Evolutionary conservation across 37 sponge, comb jelly and placozoan species (phyloP).

Genomic region (Agelas oroides): DNA sequence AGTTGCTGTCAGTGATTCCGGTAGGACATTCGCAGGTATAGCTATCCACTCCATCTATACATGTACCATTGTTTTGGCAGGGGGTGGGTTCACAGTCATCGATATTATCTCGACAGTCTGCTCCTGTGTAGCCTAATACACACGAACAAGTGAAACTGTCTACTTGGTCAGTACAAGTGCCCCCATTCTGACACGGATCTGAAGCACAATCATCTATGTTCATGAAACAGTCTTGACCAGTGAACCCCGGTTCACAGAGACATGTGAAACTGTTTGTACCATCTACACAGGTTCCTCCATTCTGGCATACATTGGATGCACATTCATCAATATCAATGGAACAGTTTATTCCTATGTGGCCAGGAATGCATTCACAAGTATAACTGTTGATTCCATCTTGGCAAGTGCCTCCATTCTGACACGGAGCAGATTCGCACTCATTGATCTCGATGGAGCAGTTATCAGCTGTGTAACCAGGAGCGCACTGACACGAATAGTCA

Average conservation of each 20-base stretch:
- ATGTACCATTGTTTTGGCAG: conserved; percentile 45
- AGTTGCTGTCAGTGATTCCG: conserved; percentile 66
- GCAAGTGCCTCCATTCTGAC: conserved; percentile 52
- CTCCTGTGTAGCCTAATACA: conserved; percentile 49
- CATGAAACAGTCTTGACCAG: conserved; percentile 42
- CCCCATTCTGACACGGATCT: conserved; percentile 46
- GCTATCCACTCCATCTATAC: conserved; percentile 31
- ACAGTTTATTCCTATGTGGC: conserved; percentile 27
- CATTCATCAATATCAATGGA: conserved; percentile 27
- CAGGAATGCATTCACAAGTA: conserved; percentile 41
- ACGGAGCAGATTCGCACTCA: conserved; percentile 37
- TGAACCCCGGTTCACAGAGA: conserved; percentile 49
- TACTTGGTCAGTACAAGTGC: conserved; percentile 21
- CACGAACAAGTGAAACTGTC: conserved; percentile 52
- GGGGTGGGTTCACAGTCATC: conserved; percentile 59
- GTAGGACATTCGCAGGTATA: conserved; percentile 62
- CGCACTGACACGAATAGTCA: conserved; percentile 34
- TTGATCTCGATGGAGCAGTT: conserved; percentile 35
- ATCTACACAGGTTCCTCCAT: conserved; percentile 47
- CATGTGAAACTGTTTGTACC: conserved; percentile 21
- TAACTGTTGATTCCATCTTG: background rate
- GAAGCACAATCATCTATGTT: conserved; percentile 41
- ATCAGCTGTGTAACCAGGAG: conserved; percentile 28
- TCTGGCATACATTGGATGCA: conserved; percentile 8
- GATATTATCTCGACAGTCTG: conserved; percentile 40